Percentiles rank a stretch among this genome's conserved stretches.
Evolutionary conservation across 2,797 vertebrate genomes (phyloP).

Genomic region (Coregonus suidteri): DNA sequence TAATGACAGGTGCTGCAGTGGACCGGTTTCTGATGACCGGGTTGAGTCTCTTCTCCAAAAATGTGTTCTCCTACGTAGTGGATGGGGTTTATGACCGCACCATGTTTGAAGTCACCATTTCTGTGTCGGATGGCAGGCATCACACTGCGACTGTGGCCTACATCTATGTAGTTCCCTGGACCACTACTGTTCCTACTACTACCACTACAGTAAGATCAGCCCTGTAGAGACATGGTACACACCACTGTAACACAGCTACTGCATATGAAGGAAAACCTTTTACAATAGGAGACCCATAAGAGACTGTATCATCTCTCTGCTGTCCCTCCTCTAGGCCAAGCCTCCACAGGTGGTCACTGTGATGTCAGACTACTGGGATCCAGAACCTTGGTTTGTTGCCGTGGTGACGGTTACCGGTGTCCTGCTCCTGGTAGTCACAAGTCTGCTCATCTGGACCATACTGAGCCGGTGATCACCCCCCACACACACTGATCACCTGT

Average conservation of each 20-base stretch:
- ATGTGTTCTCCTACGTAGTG: constrained; percentile 33
- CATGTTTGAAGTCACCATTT: constrained; percentile 33
- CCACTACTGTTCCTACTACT: constrained; percentile 33
- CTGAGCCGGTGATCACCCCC: constrained; percentile 12
- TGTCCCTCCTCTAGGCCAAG: constrained; percentile 5
- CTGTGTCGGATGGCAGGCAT: constrained; percentile 38
- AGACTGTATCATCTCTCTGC: not conserved
- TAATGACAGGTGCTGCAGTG: constrained; percentile 18
- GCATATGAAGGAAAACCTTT: not conserved
- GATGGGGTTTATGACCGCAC: constrained; percentile 29
- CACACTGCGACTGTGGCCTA: constrained; percentile 25
- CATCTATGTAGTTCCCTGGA: constrained; percentile 32
- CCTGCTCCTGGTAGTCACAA: constrained; percentile 17
- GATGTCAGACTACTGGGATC: constrained; percentile 27
- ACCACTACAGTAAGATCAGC: constrained; percentile 31
- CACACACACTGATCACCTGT: not conserved
- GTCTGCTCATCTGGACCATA: constrained; percentile 26
- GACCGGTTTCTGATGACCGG: constrained; percentile 25
- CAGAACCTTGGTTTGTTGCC: constrained; percentile 32
- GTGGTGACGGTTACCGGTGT: constrained; percentile 24
- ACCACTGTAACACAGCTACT: not conserved
- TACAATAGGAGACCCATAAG: not conserved
- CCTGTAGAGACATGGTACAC: not conserved
- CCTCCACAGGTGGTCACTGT: constrained; percentile 23
- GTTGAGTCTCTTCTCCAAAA: constrained; percentile 25